Base-by-base conservation (phyloP, 2,113 vertebrate genomes). In the Myxocyprinus asiaticus region DNA sequence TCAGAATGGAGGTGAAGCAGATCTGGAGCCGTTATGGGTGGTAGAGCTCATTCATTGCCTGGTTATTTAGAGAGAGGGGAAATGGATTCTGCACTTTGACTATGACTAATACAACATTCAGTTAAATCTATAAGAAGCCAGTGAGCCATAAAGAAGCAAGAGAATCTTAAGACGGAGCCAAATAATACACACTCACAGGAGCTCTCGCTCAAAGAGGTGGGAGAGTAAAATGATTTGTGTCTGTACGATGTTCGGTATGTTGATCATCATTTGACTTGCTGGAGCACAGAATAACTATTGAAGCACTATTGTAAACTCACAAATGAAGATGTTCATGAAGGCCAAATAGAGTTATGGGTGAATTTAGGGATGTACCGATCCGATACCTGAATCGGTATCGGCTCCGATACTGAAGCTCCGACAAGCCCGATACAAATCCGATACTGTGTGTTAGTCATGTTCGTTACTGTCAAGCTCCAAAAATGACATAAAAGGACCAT, bases 41-140 rank as follows among this genome's bases (percentile, higher is more conserved):
- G 84, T 81, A 33, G 45, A 69, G 67, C n/a, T 55, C 67, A 76
- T 87, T 85, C 67, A 76, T 59, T 6, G 7, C 43, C 55, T 77
- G 79, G 67, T 82, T 85, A 82, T 86, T 83, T 81, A 81, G 69
- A 79, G 67, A 67, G 9, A 77, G 68, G 83, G 64, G 79, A 80
- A 71, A 78, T 62, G 64, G 77, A 80, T 79, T 87, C 71, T 68
- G 77, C 80, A 50, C 65, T 84, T 88, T 87, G 81, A 81, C 85
- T 82, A 82, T 74, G 75, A 81, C 79, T 86, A 85, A 77, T 87
- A 82, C 77, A 78, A 84, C 87, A 87, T 88, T 83, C 79, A 88
- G 86, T 90, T 85, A 86, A 86, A 86, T 85, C 79, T 87, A 74
- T 86, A 82, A 80, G 71, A 67, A 78, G 68, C 67, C 74, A 85